Evolutionary conservation across 1,140 invertebrate species (phyloP).

Genomic region (Brachionus sp.): DNA sequence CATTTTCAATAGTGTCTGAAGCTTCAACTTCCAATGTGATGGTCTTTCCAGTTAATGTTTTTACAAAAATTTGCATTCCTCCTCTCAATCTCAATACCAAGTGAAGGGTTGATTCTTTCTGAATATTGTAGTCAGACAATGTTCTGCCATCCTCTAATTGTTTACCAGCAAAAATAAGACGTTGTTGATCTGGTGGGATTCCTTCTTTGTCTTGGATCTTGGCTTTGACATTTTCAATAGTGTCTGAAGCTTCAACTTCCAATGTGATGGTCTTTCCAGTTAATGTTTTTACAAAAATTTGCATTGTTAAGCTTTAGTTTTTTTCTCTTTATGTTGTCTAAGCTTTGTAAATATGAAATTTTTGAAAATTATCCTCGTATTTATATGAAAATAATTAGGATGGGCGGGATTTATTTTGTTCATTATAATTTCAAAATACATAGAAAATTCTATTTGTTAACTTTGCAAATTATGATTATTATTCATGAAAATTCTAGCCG

Average conservation of each 20-base stretch:
- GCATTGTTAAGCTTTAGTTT: slow-evolving; percentile 20
- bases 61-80: slow-evolving; percentile 66
- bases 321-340: background rate
- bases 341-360: slow-evolving; percentile 8
- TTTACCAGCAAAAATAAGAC: slow-evolving; percentile 58
- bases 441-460: slow-evolving; percentile 15
- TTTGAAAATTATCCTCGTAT: background rate
- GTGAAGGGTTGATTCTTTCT: slow-evolving; percentile 47
- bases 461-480: background rate
- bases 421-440: slow-evolving; percentile 16
- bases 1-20: slow-evolving; percentile 75
- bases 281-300: slow-evolving; percentile 45
- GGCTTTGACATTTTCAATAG: slow-evolving; percentile 78
- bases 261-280: slow-evolving; percentile 45
- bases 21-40: slow-evolving; percentile 45
- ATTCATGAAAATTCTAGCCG: background rate
- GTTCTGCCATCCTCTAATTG: slow-evolving; percentile 65
- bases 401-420: background rate
- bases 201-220: slow-evolving; percentile 78
- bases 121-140: slow-evolving; percentile 63
- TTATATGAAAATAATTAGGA: background rate
- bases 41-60: slow-evolving; percentile 45
- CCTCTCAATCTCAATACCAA: slow-evolving; percentile 61
- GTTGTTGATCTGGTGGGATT: slow-evolving; percentile 46
- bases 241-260: slow-evolving; percentile 44